Evolutionary conservation across 1,140 invertebrate genomes (phyloP), one percentile per base, ranked within the genome.

Genomic region (Eupristina koningsbergeri): DNA sequence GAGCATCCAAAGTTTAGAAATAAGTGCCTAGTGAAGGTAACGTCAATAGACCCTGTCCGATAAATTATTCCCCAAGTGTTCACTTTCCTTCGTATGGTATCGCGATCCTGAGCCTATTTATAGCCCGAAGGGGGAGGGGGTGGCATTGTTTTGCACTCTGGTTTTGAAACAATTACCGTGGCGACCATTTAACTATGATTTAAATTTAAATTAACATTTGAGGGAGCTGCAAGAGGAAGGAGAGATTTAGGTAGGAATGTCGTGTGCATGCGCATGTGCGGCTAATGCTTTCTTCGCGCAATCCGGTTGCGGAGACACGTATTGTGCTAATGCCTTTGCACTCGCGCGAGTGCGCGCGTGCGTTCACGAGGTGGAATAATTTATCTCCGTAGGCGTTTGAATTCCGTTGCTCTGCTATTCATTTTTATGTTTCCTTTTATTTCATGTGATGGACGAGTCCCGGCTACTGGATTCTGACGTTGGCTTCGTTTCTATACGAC

Each of bases 181-280:
- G 22, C 9, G 71, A 2, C 73, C 9, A 19, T 75, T 31, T 22
- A 15, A 0, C 15, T 7, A 13, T 19, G 53, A 50, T 41, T 73
- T 71, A 26, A 75, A 75, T 45, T 75, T 22, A 75, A 63, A 64
- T 74, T 34, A 63, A 63, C 8, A 26, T 64, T 81, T 64, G 34
- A 73, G n/a, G 6, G 31, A 50, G 29, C 39, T 34, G 3, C 11
- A 15, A 8, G 8, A 50, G 2, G 69, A 58, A 47, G 69, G 22
- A 34, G 63, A 67, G 58, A 84, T 81, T 69, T 47, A 77, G 83
- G 78, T 81, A 64, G 83, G 78, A 74, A 84, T 78, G 83, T 81
- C 36, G 61, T 2, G 17, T n/a, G 47, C n/a, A n/a, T 36, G 36
- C 77, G 61, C 19, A 29, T 36, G 58, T 47, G 47, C 8, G 53